Evolutionary conservation across 1,140 invertebrate genomes (phyloP), one percentile per base, ranked within the genome.

Genomic region (Brachionus manjavacas): DNA sequence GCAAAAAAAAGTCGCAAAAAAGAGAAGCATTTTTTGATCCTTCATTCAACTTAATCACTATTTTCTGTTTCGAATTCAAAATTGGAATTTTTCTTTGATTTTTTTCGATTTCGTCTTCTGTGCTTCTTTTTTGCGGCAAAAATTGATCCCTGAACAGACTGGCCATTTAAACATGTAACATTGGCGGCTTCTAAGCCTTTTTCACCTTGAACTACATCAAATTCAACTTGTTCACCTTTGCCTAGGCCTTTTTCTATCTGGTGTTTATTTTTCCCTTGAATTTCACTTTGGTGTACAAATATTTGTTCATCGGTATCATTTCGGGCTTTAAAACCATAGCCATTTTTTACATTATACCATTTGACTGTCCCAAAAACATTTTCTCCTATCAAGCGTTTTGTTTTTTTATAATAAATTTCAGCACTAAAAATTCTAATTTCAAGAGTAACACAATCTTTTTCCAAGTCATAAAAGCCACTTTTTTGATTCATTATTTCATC

Each of bases 301-400:
- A 99, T 96, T 91, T 99, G 97, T 92, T 99, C 96, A 91, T 98
- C 98, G 86, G 95, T 98, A 92, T 98, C 96, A 92, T 96, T 95
- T 88, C 91, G 94, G 91, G 98, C 98, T 90, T 99, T 99, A 91
- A 99, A 99, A 88, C 97, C 97, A 92, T 99, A 99, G 90, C 97
- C 97, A 92, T 96, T 98, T 92, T 98, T 99, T 55, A 98, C 96
- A 90, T 98, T 98, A 92, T 98, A 98, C 95, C 95, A 97, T 91
- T 97, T 97, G 16, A 97, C 95, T 87, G 94, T 95, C 88, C 95
- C 95, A 88, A 93, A 93, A 88, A 97, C 66, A 25, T 70, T 83
- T n/a, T 28, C 68, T 25, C 11, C 28, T 43, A 46, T 12, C 23
- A 43, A 41, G 11, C 7, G 14, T 74, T 74, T 74, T 16, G 46